Percentiles rank a stretch among this genome's conserved stretches.
phyloP scores from a whole-genome alignment of 2,797 vertebrate species.

The Sebastes matsubarae region DNA sequence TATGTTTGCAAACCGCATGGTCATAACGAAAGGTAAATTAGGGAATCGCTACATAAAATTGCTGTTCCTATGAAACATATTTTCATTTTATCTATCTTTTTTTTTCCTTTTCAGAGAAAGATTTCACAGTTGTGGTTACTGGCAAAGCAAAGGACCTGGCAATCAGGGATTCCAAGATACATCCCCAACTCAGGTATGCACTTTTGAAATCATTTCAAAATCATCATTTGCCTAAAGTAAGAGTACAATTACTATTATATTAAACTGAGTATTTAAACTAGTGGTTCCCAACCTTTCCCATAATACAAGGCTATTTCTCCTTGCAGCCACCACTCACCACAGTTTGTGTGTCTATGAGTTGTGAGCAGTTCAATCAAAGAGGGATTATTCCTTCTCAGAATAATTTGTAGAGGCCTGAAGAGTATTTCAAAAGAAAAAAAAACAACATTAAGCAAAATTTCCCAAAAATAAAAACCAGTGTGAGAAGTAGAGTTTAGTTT shows the following conservation, averaged over 20 bases:
- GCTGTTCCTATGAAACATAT: not conserved
- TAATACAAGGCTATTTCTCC: no score
- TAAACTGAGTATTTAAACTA: not conserved
- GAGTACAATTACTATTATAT: no score
- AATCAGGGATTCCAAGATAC: conserved; percentile 76
- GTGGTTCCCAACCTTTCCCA: not conserved
- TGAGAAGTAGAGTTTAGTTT: not conserved
- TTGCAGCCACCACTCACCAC: not conserved
- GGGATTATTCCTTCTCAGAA: not conserved
- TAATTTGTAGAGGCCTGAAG: not conserved
- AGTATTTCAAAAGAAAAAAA: not conserved
- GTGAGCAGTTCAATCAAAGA: not conserved
- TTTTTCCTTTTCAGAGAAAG: conserved; percentile 48
- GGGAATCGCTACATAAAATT: not conserved
- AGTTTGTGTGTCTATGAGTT: not conserved
- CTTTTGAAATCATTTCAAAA: not conserved
- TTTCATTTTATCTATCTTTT: not conserved
- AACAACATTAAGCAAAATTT: not conserved
- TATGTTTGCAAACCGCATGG: not conserved
- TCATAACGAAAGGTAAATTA: not conserved
- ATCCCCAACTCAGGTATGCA: conserved; percentile 82
- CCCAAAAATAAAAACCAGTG: not conserved
- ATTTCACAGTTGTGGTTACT: conserved; percentile 81
- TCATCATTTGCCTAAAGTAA: no score
- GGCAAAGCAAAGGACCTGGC: conserved; percentile 81